phyloP scores from a whole-genome alignment of 2,797 vertebrate genomes.

The Centroberyx gerrardi region DNA sequence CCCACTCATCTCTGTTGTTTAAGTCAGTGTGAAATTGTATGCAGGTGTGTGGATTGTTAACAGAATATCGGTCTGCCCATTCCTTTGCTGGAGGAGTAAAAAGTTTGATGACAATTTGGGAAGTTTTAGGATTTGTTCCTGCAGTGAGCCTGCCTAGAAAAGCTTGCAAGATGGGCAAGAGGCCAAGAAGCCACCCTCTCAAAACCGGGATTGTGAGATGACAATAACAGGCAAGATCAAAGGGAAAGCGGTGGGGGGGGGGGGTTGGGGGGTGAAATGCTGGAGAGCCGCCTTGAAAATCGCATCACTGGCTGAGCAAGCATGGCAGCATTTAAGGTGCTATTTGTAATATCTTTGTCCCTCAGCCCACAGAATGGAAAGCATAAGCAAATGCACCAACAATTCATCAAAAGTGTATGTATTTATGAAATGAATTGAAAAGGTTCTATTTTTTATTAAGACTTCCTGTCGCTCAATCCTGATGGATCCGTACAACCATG shows the following conservation, averaged over 20 bases:
- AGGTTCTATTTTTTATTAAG: constrained; percentile 49
- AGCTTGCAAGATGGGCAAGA: constrained; percentile 55
- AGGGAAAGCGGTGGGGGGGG: constrained; percentile 40
- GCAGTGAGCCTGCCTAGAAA: constrained; percentile 30
- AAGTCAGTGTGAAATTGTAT: constrained; percentile 76
- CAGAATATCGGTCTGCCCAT: constrained; percentile 51
- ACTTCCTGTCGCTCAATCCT: constrained; percentile 23
- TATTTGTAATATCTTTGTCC: constrained; percentile 72
- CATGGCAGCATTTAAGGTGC: constrained; percentile 72
- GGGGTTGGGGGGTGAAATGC: constrained; percentile 46
- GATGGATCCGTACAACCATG: constrained; percentile 13
- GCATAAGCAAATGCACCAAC: constrained; percentile 39
- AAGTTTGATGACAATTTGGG: constrained; percentile 63
- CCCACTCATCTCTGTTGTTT: constrained; percentile 70
- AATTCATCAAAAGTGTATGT: constrained; percentile 39
- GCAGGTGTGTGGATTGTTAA: constrained; percentile 73
- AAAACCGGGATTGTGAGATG: constrained; percentile 68
- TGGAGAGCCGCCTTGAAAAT: constrained; percentile 71
- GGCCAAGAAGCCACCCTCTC: constrained; percentile 64
- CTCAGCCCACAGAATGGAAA: constrained; percentile 52
- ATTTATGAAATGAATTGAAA: constrained; percentile 42
- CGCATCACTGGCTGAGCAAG: constrained; percentile 71
- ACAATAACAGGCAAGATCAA: constrained; percentile 76
- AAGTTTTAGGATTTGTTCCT: constrained; percentile 61
- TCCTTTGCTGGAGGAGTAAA: constrained; percentile 55